These are phyloP conservation scores for Calcarius lapponicus DNA, from an alignment of 2,797 vertebrate genomes.

Conservation along the genomic window DNA sequence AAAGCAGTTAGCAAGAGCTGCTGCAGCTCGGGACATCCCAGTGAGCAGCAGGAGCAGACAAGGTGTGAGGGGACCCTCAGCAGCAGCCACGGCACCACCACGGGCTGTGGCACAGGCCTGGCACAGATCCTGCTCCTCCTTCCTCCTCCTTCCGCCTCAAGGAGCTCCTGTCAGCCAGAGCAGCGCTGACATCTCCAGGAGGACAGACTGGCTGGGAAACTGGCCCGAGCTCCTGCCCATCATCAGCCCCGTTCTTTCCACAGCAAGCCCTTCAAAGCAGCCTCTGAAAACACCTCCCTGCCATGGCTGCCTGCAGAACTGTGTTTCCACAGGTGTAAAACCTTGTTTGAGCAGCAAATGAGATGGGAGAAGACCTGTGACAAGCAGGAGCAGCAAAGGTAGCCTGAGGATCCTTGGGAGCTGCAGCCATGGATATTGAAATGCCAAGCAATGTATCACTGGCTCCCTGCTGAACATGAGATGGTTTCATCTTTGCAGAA, in stretches of 20 bases:
- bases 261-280: background rate
- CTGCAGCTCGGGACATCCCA: background rate
- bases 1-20: background rate
- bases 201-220: background rate
- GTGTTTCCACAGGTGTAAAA: background rate
- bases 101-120: background rate
- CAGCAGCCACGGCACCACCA: background rate
- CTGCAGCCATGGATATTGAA: background rate
- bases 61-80: background rate
- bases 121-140: background rate
- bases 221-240: fast-evolving
- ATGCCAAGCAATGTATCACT: background rate
- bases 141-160: background rate
- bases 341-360: background rate
- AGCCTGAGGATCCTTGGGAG: background rate
- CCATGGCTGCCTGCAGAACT: background rate
- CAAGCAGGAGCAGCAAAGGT: background rate
- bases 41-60: background rate
- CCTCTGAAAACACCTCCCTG: background rate
- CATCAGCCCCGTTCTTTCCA: background rate
- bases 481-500: constrained; percentile 25
- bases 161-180: background rate
- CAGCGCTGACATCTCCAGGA: fast-evolving
- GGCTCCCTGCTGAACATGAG: background rate
- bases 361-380: background rate